Base-by-base conservation (phyloP, 1,140 invertebrate species). In the Drosophila parvula region DNA sequence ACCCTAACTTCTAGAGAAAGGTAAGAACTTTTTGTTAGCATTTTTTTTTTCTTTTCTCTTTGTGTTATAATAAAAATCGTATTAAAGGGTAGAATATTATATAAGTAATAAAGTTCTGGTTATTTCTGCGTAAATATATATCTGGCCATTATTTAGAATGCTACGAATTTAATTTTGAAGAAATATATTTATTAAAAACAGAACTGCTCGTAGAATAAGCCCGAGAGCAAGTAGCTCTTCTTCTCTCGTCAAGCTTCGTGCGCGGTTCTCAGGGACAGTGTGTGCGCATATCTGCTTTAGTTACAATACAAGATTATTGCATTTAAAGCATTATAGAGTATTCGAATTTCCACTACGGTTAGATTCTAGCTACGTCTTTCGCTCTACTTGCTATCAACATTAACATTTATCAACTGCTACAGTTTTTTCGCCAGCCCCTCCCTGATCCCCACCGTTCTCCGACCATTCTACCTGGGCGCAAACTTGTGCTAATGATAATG, bases 381-480 rank as follows among this genome's bases (percentile, higher is more conserved):
- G 41, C 38, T 64, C 64, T 56, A 60, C 59, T 80, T 74, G 61
- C 84, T 89, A 88, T 88, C 83, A 89, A 89, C 77, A 89, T 88
- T 78, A 88, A 88, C 83, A 88, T 88, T 88, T 88, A 88, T 88
- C 83, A 88, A 86, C 83, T 86, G 83, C 84, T 86, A 86, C 83
- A 86, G 84, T 86, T 86, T 75, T 53, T 60, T 56, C 51, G 45
- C 69, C 60, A 30, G 56, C 63, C 50, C 16, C 38, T 43, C 30
- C 73, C 6, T 43, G 22, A 27, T 43, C 14, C 28, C 28, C 47
- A 41, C 14, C 27, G 28, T 9, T 57, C 59, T 14, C 14, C 30
- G 41, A 34, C 16, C 36, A 59, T 60, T 65, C 61, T 53, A 63
- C 48, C 53, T 76, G 71, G 65, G 77, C 81, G 65, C 77, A 86